Percentiles rank a stretch among this genome's conserved stretches.
These are phyloP conservation scores for Geotrypetes seraphini DNA, from an alignment of 2,797 vertebrate genomes.

Conservation along the genomic window DNA sequence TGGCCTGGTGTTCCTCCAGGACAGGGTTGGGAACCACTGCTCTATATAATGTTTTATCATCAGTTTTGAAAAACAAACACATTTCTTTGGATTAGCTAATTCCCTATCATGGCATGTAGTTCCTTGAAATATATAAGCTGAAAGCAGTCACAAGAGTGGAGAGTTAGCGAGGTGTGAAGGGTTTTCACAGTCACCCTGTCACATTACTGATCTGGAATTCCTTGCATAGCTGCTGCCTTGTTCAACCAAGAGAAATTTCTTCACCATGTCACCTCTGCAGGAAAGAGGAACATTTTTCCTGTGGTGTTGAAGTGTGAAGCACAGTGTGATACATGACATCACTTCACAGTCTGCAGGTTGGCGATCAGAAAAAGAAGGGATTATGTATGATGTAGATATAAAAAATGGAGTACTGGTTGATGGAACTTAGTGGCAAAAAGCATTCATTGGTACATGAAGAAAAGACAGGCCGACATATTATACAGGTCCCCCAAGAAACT, in stretches of 20 bases:
- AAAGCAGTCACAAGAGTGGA: slow-evolving; percentile 1
- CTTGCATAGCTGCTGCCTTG: slow-evolving; percentile 15
- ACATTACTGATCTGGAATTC: slow-evolving; percentile 22
- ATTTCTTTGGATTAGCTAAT: too few relatives aligned
- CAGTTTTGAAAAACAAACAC: too few relatives aligned
- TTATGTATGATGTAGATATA: not conserved
- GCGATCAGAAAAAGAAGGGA: slow-evolving; percentile 8
- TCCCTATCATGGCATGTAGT: too few relatives aligned
- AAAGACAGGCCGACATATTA: too few relatives aligned
- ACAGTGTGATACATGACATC: slow-evolving; percentile 31
- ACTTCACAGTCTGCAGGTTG: slow-evolving; percentile 26
- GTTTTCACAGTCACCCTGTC: slow-evolving; percentile 1
- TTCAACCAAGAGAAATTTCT: slow-evolving; percentile 16
- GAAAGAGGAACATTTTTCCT: slow-evolving; percentile 11
- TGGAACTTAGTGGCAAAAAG: too few relatives aligned
- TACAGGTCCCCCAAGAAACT: too few relatives aligned
- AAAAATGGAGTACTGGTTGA: too few relatives aligned
- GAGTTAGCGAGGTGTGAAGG: not conserved
- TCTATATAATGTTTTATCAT: too few relatives aligned
- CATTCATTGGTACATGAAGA: too few relatives aligned
- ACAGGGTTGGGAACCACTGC: too few relatives aligned
- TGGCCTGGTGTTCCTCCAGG: too few relatives aligned
- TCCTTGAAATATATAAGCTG: not conserved
- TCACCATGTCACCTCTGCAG: slow-evolving; percentile 20
- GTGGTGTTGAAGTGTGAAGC: slow-evolving; percentile 24